These are phyloP conservation scores for Spheniscus mendiculus DNA, from an alignment of 2,113 vertebrate species.

Conservation along the genomic window DNA sequence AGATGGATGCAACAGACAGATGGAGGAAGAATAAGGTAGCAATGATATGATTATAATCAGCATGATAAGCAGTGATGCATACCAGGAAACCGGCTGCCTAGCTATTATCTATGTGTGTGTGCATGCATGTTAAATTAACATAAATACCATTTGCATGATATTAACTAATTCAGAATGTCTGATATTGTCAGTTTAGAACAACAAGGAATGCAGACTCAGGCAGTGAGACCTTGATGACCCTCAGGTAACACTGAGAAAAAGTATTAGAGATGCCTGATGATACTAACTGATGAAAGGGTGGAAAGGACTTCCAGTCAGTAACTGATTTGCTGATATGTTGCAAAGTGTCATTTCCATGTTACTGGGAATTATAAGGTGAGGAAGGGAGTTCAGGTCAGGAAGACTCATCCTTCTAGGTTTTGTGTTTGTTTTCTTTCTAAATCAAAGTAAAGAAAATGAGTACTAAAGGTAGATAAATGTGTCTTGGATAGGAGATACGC, in stretches of 20 bases:
- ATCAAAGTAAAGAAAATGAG: not conserved
- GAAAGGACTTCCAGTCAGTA: not conserved
- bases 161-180: not conserved
- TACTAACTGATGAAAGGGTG: not conserved
- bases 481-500: not conserved
- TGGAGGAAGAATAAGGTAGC: slow-evolving; percentile 58
- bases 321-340: not conserved
- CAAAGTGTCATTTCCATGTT: not conserved
- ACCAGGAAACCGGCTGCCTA: slow-evolving; percentile 31
- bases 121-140: not conserved
- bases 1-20: slow-evolving; percentile 56
- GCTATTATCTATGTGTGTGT: not conserved
- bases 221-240: not conserved
- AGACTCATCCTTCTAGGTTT: not conserved
- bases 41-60: slow-evolving; percentile 55
- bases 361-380: not conserved
- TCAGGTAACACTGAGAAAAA: not conserved
- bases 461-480: not conserved
- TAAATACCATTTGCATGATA: not conserved
- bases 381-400: not conserved
- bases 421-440: not conserved
- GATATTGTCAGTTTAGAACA: not conserved
- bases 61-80: slow-evolving; percentile 52
- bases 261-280: not conserved
- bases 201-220: not conserved